These are phyloP conservation scores for Ctenosaura bakeri DNA, from an alignment of 2,797 vertebrate genomes.

Conservation along the genomic window DNA sequence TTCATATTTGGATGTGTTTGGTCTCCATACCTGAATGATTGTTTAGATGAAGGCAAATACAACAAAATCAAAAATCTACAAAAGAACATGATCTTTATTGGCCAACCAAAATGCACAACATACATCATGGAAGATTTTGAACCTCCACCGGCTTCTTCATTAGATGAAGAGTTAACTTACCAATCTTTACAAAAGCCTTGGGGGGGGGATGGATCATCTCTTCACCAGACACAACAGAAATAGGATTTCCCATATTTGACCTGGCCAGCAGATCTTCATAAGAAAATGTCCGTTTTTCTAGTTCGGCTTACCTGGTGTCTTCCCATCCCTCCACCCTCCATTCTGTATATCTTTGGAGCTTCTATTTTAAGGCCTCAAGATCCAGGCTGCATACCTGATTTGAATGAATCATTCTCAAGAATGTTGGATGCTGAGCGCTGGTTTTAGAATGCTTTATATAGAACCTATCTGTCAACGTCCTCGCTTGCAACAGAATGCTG, in stretches of 20 bases:
- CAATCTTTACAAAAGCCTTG: not conserved
- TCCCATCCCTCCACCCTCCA: too few relatives aligned
- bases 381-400: slow-evolving; percentile 27
- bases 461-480: not conserved
- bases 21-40: too few relatives aligned
- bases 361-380: slow-evolving; percentile 31
- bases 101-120: too few relatives aligned
- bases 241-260: not conserved
- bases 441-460: slow-evolving; percentile 48
- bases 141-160: not conserved
- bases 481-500: slow-evolving; percentile 16
- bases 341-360: slow-evolving; percentile 1
- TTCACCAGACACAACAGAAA: not conserved
- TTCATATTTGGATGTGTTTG: not conserved
- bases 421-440: slow-evolving; percentile 3
- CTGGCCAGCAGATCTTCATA: not conserved
- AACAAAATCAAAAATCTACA: too few relatives aligned
- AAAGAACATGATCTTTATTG: too few relatives aligned
- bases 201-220: not conserved
- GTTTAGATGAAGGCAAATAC: too few relatives aligned
- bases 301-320: not conserved
- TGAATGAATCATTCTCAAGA: slow-evolving; percentile 38
- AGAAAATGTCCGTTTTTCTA: not conserved
- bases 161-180: not conserved
- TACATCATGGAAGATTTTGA: too few relatives aligned